A percentile compares a stretch with the other conserved stretches of the same genome.
Conservation (phyloP, 2,113 vertebrate species). For the Perca schrenkii region DNA sequence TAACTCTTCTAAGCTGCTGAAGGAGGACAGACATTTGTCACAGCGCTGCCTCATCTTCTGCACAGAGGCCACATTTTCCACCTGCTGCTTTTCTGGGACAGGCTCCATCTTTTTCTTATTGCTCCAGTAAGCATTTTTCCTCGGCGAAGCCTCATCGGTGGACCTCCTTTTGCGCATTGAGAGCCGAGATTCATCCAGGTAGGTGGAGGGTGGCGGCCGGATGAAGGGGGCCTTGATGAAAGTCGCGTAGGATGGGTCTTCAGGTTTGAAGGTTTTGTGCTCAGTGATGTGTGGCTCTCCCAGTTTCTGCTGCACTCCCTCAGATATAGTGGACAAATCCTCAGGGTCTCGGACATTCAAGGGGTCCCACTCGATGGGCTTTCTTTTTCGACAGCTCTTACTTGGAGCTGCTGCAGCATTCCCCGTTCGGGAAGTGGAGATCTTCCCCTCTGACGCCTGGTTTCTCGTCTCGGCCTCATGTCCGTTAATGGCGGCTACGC, state of each 20-base stretch:
- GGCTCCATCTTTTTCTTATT: constrained; percentile 47
- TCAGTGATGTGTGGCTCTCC: constrained; percentile 84
- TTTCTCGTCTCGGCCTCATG: constrained; percentile 12
- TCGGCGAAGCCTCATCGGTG: constrained; percentile 70
- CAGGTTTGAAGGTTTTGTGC: constrained; percentile 79
- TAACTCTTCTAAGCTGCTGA: constrained; percentile 91
- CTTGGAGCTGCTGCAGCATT: neutral
- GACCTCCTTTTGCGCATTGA: constrained; percentile 97
- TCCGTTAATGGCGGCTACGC: constrained; percentile 59
- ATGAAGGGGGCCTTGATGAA: constrained; percentile 84
- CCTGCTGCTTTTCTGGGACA: constrained; percentile 43
- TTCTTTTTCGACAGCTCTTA: constrained; percentile 24
- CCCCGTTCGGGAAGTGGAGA: neutral
- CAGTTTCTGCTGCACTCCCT: constrained; percentile 76
- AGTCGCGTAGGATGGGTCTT: constrained; percentile 64
- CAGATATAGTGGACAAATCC: constrained; percentile 45
- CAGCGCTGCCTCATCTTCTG: constrained; percentile 87
- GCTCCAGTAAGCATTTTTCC: constrained; percentile 81
- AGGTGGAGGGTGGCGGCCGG: constrained; percentile 92
- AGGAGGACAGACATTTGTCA: constrained; percentile 93
- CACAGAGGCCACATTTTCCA: constrained; percentile 37
- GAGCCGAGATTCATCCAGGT: constrained; percentile 93
- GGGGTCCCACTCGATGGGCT: constrained; percentile 12
- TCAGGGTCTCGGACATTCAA: constrained; percentile 58
- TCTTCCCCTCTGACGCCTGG: neutral